These are phyloP conservation scores for Palaemon carinicauda DNA, from an alignment of 1,140 invertebrate species.

Conservation along the genomic window DNA sequence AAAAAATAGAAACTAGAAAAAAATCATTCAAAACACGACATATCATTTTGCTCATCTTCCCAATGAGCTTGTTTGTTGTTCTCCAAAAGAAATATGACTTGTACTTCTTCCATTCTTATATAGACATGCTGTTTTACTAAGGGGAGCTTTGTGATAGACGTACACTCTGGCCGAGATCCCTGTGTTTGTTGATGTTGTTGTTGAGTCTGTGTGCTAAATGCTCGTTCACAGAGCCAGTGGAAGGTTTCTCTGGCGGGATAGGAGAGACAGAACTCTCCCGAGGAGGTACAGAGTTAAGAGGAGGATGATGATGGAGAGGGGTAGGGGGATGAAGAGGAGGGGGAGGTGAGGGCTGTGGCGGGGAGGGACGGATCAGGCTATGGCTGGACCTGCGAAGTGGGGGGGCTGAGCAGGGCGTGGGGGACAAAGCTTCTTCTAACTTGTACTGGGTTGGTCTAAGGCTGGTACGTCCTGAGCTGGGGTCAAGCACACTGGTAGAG, in stretches of 20 bases:
- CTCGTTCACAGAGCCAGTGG: conserved; percentile 38
- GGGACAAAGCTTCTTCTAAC: conserved; percentile 35
- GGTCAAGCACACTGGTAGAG: conserved; percentile 32
- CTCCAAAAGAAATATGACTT: neutral
- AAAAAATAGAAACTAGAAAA: too few species aligned
- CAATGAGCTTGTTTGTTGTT: neutral
- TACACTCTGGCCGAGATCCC: conserved; percentile 34
- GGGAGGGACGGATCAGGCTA: conserved; percentile 45
- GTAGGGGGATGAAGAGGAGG: neutral
- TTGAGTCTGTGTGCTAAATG: conserved; percentile 27
- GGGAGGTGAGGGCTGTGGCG: neutral
- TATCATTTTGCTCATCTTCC: too few species aligned
- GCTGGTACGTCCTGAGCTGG: conserved; percentile 46
- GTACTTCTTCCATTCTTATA: neutral
- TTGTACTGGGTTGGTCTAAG: conserved; percentile 45
- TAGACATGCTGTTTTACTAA: neutral
- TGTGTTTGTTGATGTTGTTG: conserved; percentile 30
- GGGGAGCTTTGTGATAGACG: conserved; percentile 11
- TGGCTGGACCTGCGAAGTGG: conserved; percentile 44
- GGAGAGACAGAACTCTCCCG: conserved; percentile 4
- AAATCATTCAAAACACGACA: too few species aligned
- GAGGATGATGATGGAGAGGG: conserved; percentile 28
- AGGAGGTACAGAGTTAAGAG: neutral
- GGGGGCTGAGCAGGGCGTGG: conserved; percentile 42
- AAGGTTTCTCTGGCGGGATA: conserved; percentile 18